Evolutionary conservation across 2,113 vertebrate species (phyloP), one percentile per base, ranked within the genome.

Genomic region (Hyla sarda): DNA sequence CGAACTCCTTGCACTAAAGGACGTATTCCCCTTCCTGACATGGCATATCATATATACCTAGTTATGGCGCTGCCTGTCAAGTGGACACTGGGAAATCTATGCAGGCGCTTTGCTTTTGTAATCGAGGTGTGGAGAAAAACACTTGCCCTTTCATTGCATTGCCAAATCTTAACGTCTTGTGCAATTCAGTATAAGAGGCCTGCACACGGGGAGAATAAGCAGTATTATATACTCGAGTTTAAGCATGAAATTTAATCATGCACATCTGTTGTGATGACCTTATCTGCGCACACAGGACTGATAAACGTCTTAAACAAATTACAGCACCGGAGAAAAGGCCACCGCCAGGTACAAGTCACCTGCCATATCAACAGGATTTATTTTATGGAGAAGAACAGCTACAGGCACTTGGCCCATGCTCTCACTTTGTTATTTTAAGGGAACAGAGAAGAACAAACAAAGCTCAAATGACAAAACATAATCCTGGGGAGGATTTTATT

Each of bases 161-260:
- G 84, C 76, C 84, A 86, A 84, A 25, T 80, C 67, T 58, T 80
- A 85, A 71, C 71, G 84, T 58, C 84, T 80, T 86, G 65, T 86
- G 84, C 75, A 80, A 86, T 80, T 56, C 19, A 17, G 30, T 69
- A 56, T 71, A 34, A 72, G 52, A 37, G 48, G 30, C 56, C 28
- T 28, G 62, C 45, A 21, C 78, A 82, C 13, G 8, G 52, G 85
- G 23, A 52, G 62, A 79, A 74, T 30, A 85, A 56, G 19, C 23
- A 10, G 56, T 25, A 85, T 85, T 88, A 84, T 88, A 23, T 45
- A 10, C 19, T n/a, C 13, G 30, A 45, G 62, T 25, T 67, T 19
- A 82, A 88, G 87, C 77, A 52, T 81, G 87, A 88, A 84, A 88
- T 69, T n/a, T 30, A 45, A 81, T 81, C 87, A 65, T 52, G 28